These are phyloP conservation scores for Thripadectes ignobilis DNA, from an alignment of 2,797 vertebrate genomes.

Conservation along the genomic window DNA sequence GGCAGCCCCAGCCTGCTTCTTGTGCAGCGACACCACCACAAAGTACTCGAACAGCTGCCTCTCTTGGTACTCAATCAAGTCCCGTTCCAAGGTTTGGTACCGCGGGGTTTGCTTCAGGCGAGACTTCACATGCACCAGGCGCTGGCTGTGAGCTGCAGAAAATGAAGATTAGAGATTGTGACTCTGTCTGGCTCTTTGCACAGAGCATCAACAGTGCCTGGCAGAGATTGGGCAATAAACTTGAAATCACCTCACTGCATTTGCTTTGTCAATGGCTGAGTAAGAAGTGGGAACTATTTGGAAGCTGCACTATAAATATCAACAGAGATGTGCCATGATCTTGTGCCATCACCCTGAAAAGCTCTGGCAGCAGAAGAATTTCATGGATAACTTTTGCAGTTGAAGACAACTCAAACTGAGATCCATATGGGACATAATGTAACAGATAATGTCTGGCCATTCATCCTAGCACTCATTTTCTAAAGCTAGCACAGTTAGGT, in stretches of 20 bases:
- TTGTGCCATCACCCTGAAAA: neutral
- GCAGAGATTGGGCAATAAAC: neutral
- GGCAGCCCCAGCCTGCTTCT: slow-evolving; percentile 80
- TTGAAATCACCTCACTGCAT: neutral
- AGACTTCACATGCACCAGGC: slow-evolving; percentile 81
- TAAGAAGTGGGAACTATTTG: neutral
- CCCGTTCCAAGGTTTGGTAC: slow-evolving; percentile 75
- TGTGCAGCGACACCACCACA: slow-evolving; percentile 88
- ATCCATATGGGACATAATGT: neutral
- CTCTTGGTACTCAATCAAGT: slow-evolving; percentile 81
- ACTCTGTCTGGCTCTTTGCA: neutral
- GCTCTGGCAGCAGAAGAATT: neutral
- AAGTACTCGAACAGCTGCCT: slow-evolving; percentile 91
- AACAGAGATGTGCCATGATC: neutral
- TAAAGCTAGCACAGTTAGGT: neutral
- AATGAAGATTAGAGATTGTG: neutral
- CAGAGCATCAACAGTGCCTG: neutral
- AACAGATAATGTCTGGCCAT: neutral
- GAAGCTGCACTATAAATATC: neutral
- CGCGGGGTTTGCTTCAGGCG: slow-evolving; percentile 77
- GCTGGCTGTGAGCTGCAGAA: slow-evolving; percentile 77
- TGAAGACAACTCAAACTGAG: neutral
- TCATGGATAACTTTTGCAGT: neutral
- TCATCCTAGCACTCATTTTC: neutral
- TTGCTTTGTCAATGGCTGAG: neutral